A percentile compares a stretch with the other conserved stretches of the same genome.
Conservation (phyloP, 2,888 invertebrate genomes). For the Thereva unica region DNA sequence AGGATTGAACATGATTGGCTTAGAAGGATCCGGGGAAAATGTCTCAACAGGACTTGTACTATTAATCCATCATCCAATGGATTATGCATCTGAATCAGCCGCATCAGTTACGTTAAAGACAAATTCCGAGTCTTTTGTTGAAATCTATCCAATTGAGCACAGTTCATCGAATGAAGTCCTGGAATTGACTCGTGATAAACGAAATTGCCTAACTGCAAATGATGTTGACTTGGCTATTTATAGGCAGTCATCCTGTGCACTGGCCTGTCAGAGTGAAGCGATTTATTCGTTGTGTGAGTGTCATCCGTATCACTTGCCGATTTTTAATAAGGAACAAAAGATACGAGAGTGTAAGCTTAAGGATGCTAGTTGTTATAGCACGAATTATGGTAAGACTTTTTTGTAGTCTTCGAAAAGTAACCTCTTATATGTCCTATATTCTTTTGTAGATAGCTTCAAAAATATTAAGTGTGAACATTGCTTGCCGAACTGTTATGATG, state of each 20-base stretch:
- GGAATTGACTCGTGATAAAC: constrained; percentile 51
- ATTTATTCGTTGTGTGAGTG: constrained; percentile 53
- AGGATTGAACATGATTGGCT: constrained; percentile 53
- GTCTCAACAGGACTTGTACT: constrained; percentile 54
- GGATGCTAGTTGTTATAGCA: constrained; percentile 52
- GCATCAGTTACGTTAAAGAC: constrained; percentile 54
- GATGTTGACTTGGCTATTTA: constrained; percentile 52
- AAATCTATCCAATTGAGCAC: constrained; percentile 54
- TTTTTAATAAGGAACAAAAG: constrained; percentile 42
- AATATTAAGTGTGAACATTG: constrained; percentile 54
- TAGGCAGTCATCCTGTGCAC: constrained; percentile 53
- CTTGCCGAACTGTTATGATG: constrained; percentile 56
- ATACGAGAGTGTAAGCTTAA: constrained; percentile 52
- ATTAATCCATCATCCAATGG: constrained; percentile 56
- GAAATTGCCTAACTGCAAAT: constrained; percentile 54
- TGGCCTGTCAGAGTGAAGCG: constrained; percentile 52
- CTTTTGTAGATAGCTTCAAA: constrained; percentile 51
- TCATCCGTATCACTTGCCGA: constrained; percentile 55
- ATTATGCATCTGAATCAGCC: constrained; percentile 54
- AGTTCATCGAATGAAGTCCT: constrained; percentile 53
- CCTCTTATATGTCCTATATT: neutral
- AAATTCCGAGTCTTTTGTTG: constrained; percentile 55
- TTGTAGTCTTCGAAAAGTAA: neutral
- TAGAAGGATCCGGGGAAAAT: constrained; percentile 54
- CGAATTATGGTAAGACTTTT: constrained; percentile 50